Conservation (phyloP, 2,888 invertebrate genomes). For the Ophraella communa region DNA sequence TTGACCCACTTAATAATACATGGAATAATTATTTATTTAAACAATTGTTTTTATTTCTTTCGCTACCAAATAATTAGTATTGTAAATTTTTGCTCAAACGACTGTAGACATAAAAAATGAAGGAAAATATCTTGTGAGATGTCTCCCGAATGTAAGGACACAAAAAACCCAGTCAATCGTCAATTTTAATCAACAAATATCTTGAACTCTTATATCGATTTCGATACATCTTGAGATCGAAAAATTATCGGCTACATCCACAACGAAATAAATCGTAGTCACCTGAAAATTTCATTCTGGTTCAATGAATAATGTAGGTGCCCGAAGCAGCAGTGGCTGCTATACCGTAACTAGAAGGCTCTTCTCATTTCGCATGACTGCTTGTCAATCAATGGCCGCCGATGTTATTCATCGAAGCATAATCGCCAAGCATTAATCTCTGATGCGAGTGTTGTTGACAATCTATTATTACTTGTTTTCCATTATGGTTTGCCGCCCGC, state of each 20-base stretch:
- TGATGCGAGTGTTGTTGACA: conserved; percentile 28
- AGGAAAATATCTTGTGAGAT: no score
- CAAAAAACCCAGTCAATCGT: background rate
- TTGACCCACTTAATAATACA: no score
- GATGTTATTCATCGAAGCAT: conserved; percentile 28
- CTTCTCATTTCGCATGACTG: conserved; percentile 24
- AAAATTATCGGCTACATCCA: background rate
- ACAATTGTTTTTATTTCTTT: no score
- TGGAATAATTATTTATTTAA: no score
- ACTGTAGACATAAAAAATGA: no score
- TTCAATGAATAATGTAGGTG: conserved; percentile 2
- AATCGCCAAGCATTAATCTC: conserved; percentile 28
- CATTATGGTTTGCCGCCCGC: background rate
- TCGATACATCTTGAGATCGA: conserved; percentile 15
- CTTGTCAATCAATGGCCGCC: conserved; percentile 32
- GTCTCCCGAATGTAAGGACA: background rate
- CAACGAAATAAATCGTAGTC: background rate
- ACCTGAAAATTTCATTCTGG: conserved; percentile 5
- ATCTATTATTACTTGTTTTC: conserved; percentile 30
- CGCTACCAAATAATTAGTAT: no score
- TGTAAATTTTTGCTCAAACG: no score
- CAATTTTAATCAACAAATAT: background rate
- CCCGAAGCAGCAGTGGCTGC: conserved; percentile 1
- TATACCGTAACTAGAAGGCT: conserved; percentile 3
- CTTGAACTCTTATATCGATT: conserved; percentile 3